Base-by-base conservation (phyloP, 2,888 invertebrate species). In the Plusia festucae region DNA sequence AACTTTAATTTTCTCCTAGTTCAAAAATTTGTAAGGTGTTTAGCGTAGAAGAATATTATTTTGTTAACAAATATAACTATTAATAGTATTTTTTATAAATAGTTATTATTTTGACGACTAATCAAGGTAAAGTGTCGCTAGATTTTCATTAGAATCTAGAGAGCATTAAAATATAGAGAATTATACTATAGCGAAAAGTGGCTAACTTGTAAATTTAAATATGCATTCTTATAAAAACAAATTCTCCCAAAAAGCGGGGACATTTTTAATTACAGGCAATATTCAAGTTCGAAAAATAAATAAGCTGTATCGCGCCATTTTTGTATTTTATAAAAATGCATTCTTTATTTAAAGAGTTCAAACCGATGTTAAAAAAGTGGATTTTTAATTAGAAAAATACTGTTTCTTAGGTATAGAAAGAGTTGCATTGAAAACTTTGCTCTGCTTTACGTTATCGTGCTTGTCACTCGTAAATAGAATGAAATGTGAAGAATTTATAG, bases 1-100 rank as follows among this genome's bases (percentile, higher is more conserved):
- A 90, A 85, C 77, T 88, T 91, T 90, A 83, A 86, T 82, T 87
- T 87, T 88, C 79, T 82, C 73, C 88, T 89, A 89, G 81, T 90
- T 91, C 79, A 88, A 90, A 91, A 91, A 90, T 89, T 92, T 91
- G 89, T 92, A 88, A 91, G 88, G 87, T 90, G 89, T 90, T 90
- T 92, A 94, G 93, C 92, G 90, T 94, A 94, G 94, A 94, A 94
- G 94, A 94, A 94, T 94, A 94, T 85, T 90, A 89, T 87, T 92
- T 90, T 89, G 83, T 89, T 91, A 92, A 92, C 89, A 91, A 90
- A 91, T 92, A 89, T 91, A 90, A 85, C 86, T 90, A 89, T 87
- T 86, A 72, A 65, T 76, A 81, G 77, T 82, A 76, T 84, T 85
- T 85, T 85, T 87, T 83, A 88, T 87, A 88, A 88, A 88, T 91